A percentile compares a stretch with the other conserved stretches of the same genome.
phyloP scores from a whole-genome alignment of 2,797 vertebrate genomes.

The Okamejei kenojei region DNA sequence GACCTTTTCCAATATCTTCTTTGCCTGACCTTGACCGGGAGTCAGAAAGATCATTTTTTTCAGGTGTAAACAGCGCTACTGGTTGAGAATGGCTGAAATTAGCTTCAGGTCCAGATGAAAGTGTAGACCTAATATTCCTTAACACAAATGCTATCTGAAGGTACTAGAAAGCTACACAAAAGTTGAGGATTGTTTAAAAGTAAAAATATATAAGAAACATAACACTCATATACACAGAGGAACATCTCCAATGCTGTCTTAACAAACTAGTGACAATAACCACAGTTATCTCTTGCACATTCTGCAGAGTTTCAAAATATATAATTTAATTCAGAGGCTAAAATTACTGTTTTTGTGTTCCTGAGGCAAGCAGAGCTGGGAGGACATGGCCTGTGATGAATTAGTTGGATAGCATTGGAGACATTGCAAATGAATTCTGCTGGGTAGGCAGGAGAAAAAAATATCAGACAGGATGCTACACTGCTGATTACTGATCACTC shows the following conservation, averaged over 20 bases:
- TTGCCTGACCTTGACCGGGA: not conserved
- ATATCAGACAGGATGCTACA: not conserved
- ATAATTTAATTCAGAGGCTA: not conserved
- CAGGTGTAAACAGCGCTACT: not conserved
- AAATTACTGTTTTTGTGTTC: too few relatives aligned
- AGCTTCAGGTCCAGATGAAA: not conserved
- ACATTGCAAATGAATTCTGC: not conserved
- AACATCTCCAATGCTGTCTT: not conserved
- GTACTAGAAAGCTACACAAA: not conserved
- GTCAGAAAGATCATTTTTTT: not conserved
- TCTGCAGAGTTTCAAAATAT: not conserved
- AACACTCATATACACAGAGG: not conserved
- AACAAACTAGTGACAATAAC: not conserved
- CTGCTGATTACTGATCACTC: too few relatives aligned
- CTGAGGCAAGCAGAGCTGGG: not conserved
- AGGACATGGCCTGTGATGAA: not conserved
- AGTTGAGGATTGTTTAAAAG: not conserved
- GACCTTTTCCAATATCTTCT: constrained; percentile 1
- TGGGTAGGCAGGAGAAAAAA: not conserved
- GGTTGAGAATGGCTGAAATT: constrained; percentile 4
- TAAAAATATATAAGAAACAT: not conserved
- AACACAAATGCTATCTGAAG: not conserved
- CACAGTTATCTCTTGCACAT: not conserved
- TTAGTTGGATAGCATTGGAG: not conserved
- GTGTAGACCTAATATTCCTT: too few relatives aligned